Conservation (phyloP, 2,113 vertebrate species). For the Otocyon megalotis region DNA sequence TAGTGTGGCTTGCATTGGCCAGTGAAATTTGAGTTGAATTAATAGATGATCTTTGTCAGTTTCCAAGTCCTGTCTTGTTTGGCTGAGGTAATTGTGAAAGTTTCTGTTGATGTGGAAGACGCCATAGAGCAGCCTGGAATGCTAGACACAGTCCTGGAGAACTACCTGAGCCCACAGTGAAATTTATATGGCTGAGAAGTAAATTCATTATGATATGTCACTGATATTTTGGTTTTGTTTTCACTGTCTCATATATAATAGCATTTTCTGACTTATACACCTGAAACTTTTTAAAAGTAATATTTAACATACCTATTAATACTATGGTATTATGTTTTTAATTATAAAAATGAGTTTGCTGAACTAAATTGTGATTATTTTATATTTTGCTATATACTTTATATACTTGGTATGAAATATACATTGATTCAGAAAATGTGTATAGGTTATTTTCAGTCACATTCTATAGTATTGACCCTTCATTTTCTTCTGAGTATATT, state of each 20-base stretch:
- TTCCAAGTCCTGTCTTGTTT: not conserved
- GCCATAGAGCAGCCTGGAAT: not conserved
- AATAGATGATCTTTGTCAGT: not conserved
- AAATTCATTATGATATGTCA: not conserved
- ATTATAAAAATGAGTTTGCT: not conserved
- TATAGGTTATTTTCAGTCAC: not conserved
- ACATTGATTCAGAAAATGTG: slow-evolving; percentile 1
- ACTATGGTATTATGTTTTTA: not conserved
- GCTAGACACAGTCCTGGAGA: not conserved
- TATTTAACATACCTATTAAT: not conserved
- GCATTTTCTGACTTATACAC: not conserved
- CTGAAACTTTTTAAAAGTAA: not conserved
- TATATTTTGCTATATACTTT: not conserved
- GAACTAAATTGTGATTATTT: slow-evolving; percentile 10
- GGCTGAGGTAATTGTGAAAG: not conserved
- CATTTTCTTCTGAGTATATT: slow-evolving; percentile 32
- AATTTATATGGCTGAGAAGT: not conserved
- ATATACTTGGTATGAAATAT: not conserved
- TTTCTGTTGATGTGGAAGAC: not conserved
- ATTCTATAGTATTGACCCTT: slow-evolving; percentile 34
- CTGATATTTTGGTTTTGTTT: not conserved
- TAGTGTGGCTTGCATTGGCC: not conserved
- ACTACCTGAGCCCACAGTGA: not conserved
- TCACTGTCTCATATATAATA: not conserved
- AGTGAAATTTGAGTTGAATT: not conserved